Base-by-base conservation (phyloP, 1,140 invertebrate genomes). In the Lucilia sericata region DNA sequence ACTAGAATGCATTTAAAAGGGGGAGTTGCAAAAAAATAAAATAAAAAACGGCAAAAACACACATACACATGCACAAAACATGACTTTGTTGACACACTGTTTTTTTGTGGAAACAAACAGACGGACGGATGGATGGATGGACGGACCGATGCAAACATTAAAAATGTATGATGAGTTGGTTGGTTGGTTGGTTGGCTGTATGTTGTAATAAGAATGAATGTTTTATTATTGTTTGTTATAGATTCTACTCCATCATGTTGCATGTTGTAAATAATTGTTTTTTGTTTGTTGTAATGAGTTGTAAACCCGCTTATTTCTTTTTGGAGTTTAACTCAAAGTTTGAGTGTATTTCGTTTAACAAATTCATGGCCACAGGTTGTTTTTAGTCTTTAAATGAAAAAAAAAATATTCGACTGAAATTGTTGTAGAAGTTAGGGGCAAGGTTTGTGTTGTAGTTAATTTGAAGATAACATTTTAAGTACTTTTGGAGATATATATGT, bases 311-410 rank as follows among this genome's bases (percentile, higher is more conserved):
- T 80, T 42, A 80, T 47, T 4, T n/a, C 14, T 60, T 21, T 70
- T 70, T 0, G 17, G 60, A 70, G 60, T 70, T 19, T 21, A 21
- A 60, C 51, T 60, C 51, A 70, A 70, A 21, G 10, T 21, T 21
- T 70, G 60, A 70, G 60, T 70, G n/a, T 21, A 51, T 51, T 7
- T 51, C 2, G 10, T 51, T 13, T 25, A 10, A 14, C 74, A 42
- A 9, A 80, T 80, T 80, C 76, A 80, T 80, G 76, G 76, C 76
- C 76, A 80, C 75, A 80, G 76, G 76, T 80, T 80, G 76, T 80
- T 80, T 47, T 49, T 80, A 21, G 36, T 36, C 36, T 36, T n/a
- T n/a, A 36, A 36, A 36, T 51, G 49, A 51, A 51, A 7, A 51
- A 51, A 3, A 36, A 4, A 36, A 4, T 36, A 8, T 36, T 36